These are phyloP conservation scores for Drosophila cracens DNA, from an alignment of 2,888 invertebrate species.

Conservation along the genomic window DNA sequence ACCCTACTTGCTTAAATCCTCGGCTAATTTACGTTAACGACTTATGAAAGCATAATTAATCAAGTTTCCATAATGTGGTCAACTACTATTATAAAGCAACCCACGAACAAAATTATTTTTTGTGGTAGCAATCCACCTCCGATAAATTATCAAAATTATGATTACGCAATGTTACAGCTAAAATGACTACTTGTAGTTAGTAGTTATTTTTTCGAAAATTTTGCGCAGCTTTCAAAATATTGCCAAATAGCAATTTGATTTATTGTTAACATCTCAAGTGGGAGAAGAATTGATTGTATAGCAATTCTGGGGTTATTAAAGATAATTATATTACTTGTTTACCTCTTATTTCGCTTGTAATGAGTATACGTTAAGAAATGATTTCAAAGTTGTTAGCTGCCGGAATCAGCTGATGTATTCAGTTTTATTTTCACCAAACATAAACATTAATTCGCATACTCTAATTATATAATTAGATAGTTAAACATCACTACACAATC, in stretches of 20 bases:
- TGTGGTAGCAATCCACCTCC: neutral
- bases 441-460: neutral
- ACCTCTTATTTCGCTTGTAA: neutral
- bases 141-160: neutral
- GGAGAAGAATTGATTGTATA: neutral
- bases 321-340: constrained; percentile 9
- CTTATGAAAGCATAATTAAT: neutral
- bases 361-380: neutral
- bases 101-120: neutral
- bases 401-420: neutral
- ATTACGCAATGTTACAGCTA: neutral
- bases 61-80: neutral
- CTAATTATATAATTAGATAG: neutral
- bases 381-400: neutral
- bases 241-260: constrained; percentile 5
- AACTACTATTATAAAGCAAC: neutral
- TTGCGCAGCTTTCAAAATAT: constrained; percentile 1
- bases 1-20: neutral
- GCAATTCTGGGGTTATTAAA: neutral
- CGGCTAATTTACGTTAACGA: neutral
- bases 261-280: neutral
- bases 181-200: neutral
- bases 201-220: constrained; percentile 1
- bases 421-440: neutral
- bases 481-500: neutral